Evolutionary conservation across 2,888 invertebrate species (phyloP), one percentile per base, ranked within the genome.

Genomic region (Cyclophora punctaria): DNA sequence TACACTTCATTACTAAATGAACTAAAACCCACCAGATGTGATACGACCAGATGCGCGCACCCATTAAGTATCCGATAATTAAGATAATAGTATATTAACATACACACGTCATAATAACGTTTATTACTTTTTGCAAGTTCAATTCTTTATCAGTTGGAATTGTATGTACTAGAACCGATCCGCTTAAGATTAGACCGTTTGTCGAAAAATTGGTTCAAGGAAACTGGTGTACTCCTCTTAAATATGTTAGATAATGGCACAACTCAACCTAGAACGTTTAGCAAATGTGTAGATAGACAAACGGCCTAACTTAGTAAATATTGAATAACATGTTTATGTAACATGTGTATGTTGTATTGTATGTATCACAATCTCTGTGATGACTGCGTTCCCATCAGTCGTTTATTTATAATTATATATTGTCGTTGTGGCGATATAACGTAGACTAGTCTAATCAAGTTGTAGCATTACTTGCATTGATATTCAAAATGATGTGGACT

Each of bases 341-440:
- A 48, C 49, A 55, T 59, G 20, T 51, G 62, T 58, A 58, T 56
- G 58, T 65, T 62, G 57, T 66, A 57, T 56, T 46, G 57, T 50
- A 53, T 62, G 57, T 66, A 57, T 56, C 47, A 58, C 51, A 53
- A 47, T 46, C 46, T 52, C 63, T 66, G 68, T 64, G 56, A 63
- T 64, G 68, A 60, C 69, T 71, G 60, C 62, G 67, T 72, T 71
- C 67, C 55, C 68, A 67, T 69, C 64, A 66, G 51, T 20, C 20
- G 20, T 58, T 48, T 51, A 47, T 54, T 51, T 53, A 59, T 57
- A 53, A 57, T 57, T 55, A 55, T 53, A 42, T 49, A 20, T 57
- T 56, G 56, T 52, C 47, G 47, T 7, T 34, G 51, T 56, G 57
- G 57, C 44, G 50, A 48, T 64, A 53, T 64, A 37, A 58, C 56